These are phyloP conservation scores for Psittacula cyanocephala DNA, from an alignment of 2,113 vertebrate species.

Conservation along the genomic window DNA sequence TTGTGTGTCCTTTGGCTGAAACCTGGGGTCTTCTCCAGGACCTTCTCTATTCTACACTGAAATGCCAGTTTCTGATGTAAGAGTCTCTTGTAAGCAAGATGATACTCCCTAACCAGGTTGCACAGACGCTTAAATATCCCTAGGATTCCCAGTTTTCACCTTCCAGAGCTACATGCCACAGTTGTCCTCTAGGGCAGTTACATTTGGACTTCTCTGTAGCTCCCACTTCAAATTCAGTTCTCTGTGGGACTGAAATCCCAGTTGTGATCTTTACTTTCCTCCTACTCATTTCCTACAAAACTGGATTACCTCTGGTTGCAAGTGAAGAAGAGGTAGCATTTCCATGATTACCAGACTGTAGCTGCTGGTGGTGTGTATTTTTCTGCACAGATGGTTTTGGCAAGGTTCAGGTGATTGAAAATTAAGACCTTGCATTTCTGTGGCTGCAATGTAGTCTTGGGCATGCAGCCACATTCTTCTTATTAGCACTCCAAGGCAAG, in stretches of 20 bases:
- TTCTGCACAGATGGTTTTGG: background rate
- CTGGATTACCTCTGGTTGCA: background rate
- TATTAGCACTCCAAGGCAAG: conserved; percentile 13
- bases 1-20: background rate
- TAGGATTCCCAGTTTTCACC: background rate
- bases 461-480: background rate
- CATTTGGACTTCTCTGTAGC: background rate
- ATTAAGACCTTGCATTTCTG: conserved; percentile 1
- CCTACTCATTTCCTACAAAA: background rate
- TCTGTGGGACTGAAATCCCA: background rate
- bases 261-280: background rate
- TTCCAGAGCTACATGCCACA: rapidly evolving
- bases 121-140: background rate
- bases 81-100: background rate
- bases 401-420: background rate
- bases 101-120: background rate
- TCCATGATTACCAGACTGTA: background rate
- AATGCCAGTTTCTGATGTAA: background rate
- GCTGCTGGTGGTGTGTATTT: background rate
- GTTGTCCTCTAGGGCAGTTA: background rate
- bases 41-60: background rate
- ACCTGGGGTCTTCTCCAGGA: background rate
- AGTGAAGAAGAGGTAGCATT: background rate
- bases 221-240: background rate
- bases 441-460: background rate